phyloP scores from a whole-genome alignment of 2,113 vertebrate genomes.

The Coptodon rendalli region DNA sequence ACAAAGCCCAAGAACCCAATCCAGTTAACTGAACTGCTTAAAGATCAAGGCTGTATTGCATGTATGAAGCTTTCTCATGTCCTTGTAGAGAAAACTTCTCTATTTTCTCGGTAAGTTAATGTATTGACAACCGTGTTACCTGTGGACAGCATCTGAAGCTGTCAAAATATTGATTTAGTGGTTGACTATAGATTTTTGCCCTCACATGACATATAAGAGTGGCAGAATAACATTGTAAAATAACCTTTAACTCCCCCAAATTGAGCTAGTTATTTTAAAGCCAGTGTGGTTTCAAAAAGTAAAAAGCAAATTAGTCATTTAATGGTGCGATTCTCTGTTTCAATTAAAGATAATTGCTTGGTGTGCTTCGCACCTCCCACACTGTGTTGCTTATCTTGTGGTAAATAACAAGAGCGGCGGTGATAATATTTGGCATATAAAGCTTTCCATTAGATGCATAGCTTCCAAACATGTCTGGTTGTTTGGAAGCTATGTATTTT shows the following conservation, averaged over 20 bases:
- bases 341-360: conserved; percentile 63
- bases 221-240: neutral
- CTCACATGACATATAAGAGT: neutral
- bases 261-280: conserved; percentile 21
- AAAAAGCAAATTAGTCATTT: conserved; percentile 36
- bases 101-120: neutral
- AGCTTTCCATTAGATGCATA: conserved; percentile 1
- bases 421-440: conserved; percentile 12
- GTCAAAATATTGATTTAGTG: neutral
- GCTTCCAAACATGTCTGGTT: neutral
- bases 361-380: conserved; percentile 55
- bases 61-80: neutral
- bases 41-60: neutral
- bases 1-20: neutral
- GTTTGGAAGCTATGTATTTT: neutral
- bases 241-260: conserved; percentile 3
- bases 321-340: conserved; percentile 42
- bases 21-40: neutral
- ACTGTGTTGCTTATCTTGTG: conserved; percentile 27
- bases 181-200: neutral
- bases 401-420: conserved; percentile 46
- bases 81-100: neutral
- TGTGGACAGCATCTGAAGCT: neutral
- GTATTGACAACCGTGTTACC: neutral
- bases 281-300: neutral